Percentiles rank a stretch among this genome's conserved stretches.
phyloP scores from a whole-genome alignment of 2,113 vertebrate genomes.

The Passer domesticus region DNA sequence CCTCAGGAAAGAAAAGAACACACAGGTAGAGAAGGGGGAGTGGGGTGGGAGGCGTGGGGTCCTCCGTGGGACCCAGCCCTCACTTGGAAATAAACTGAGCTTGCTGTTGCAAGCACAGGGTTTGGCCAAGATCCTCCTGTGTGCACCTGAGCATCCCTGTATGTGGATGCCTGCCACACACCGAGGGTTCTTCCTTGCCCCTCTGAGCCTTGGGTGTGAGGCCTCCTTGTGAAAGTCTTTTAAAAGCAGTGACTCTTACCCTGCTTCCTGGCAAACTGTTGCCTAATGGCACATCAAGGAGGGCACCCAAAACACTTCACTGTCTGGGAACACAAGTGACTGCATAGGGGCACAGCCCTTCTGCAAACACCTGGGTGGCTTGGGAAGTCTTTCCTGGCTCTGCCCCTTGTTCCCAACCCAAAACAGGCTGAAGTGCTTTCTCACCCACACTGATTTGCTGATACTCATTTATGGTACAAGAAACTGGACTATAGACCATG shows the following conservation, averaged over 20 bases:
- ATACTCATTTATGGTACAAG: background rate
- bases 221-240: background rate
- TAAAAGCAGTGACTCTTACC: background rate
- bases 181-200: background rate
- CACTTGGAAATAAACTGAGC: background rate
- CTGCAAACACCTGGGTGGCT: background rate
- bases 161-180: rapidly evolving
- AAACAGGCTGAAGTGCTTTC: background rate
- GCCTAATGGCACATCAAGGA: background rate
- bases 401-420: background rate
- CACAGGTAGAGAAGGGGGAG: conserved; percentile 6
- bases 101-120: background rate
- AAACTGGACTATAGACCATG: background rate
- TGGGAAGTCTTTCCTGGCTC: background rate
- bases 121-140: background rate
- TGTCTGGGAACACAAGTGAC: rapidly evolving
- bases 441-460: background rate
- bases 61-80: background rate
- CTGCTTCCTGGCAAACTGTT: background rate
- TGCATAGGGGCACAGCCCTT: background rate
- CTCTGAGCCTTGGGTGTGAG: background rate
- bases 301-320: background rate
- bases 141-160: rapidly evolving
- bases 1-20: background rate
- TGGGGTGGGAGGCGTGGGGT: rapidly evolving